Conservation (phyloP, 2,888 invertebrate genomes). For the Mesoligia furuncula region DNA sequence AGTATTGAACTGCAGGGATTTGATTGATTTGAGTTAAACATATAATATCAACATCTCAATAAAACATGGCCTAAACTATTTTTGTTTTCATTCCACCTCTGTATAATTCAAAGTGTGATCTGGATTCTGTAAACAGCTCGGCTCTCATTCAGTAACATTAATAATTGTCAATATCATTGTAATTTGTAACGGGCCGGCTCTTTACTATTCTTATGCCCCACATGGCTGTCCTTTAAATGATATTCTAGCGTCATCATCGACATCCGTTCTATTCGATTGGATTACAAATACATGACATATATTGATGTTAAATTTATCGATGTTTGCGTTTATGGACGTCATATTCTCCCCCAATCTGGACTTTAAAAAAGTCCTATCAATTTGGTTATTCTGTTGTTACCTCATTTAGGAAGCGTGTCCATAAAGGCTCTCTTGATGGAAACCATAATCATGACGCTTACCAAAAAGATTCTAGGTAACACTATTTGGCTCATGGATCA, state of each 20-base stretch:
- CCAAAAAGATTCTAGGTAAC: neutral
- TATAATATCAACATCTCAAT: neutral
- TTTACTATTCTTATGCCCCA: constrained; percentile 56
- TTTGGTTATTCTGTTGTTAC: constrained; percentile 7
- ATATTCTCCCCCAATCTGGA: constrained; percentile 19
- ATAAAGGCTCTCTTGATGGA: neutral
- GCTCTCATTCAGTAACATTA: constrained; percentile 26
- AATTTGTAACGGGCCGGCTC: constrained; percentile 53
- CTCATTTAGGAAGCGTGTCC: neutral
- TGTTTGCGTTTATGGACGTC: constrained; percentile 44
- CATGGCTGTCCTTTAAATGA: constrained; percentile 51
- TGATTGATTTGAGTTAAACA: neutral
- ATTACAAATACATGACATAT: constrained; percentile 57
- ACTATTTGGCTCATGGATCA: constrained; percentile 2
- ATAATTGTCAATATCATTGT: constrained; percentile 47
- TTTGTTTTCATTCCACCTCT: neutral
- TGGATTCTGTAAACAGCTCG: constrained; percentile 19
- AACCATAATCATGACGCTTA: neutral
- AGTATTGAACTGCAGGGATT: neutral
- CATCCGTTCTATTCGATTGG: constrained; percentile 63
- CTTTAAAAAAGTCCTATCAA: neutral
- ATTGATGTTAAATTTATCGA: constrained; percentile 55
- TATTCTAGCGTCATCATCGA: constrained; percentile 59
- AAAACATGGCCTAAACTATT: neutral
- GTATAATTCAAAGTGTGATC: constrained; percentile 22